phyloP scores from a whole-genome alignment of 2,113 vertebrate genomes.

The Mohoua ochrocephala region DNA sequence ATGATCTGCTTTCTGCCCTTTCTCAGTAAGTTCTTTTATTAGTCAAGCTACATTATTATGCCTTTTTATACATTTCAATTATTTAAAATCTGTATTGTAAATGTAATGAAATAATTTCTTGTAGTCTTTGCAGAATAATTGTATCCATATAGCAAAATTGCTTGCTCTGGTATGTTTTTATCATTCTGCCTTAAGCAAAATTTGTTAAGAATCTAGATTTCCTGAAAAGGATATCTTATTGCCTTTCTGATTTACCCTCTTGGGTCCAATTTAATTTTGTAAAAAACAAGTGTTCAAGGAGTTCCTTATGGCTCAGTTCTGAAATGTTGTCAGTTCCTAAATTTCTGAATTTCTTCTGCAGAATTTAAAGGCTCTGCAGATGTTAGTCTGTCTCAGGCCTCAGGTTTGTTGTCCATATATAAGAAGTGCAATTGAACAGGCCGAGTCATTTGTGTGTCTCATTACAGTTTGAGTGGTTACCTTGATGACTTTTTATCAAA shows the following conservation, averaged over 20 bases:
- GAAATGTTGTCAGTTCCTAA: background rate
- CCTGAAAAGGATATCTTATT: background rate
- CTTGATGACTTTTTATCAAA: background rate
- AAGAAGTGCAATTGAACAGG: background rate
- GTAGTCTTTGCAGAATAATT: background rate
- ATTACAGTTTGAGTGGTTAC: background rate
- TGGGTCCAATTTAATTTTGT: background rate
- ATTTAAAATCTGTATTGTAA: background rate
- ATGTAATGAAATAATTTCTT: background rate
- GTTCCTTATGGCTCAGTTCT: background rate
- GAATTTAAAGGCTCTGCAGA: background rate
- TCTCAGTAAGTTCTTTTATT: constrained; percentile 84
- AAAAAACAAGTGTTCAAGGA: background rate
- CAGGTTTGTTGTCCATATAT: background rate
- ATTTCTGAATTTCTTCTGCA: no score
- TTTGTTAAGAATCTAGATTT: background rate
- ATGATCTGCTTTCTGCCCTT: constrained; percentile 91
- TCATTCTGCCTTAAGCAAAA: background rate
- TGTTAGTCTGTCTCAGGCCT: background rate
- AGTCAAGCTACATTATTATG: background rate
- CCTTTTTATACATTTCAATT: background rate
- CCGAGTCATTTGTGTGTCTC: background rate
- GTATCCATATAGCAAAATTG: background rate
- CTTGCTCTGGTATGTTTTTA: background rate
- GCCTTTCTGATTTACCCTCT: background rate